Evolutionary conservation across 2,888 invertebrate genomes (phyloP).

Genomic region (Toxonevra muliebris): DNA sequence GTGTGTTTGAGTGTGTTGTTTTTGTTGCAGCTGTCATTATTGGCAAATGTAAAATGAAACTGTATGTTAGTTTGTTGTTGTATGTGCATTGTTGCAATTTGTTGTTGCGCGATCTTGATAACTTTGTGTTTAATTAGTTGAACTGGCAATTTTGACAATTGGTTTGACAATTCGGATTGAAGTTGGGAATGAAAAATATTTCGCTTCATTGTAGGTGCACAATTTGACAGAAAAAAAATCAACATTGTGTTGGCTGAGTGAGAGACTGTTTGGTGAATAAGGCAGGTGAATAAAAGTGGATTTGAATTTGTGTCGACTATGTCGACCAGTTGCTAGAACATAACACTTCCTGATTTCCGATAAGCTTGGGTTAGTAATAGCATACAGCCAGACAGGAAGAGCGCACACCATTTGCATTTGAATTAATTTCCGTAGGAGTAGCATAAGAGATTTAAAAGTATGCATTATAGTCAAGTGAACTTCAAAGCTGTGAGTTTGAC

Average conservation of each 20-base stretch:
- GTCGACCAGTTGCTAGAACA: no score
- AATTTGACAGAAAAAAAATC: no score
- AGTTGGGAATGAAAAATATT: slow-evolving; percentile 18
- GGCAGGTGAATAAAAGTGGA: no score
- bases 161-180: slow-evolving; percentile 24
- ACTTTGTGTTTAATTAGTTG: slow-evolving; percentile 40
- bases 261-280: no score
- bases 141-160: slow-evolving; percentile 36
- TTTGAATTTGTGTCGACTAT: no score
- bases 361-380: no score
- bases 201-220: no score
- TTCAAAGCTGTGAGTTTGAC: no score
- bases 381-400: no score
- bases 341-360: no score
- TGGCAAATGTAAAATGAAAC: slow-evolving; percentile 23
- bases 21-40: slow-evolving; percentile 24
- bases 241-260: no score
- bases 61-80: not conserved
- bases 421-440: not conserved
- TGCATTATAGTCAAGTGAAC: slow-evolving; percentile 5
- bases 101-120: slow-evolving; percentile 38
- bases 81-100: slow-evolving; percentile 40
- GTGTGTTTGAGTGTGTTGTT: not conserved
- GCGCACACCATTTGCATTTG: not conserved
- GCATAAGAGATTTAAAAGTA: not conserved